A percentile compares a stretch with the other conserved stretches of the same genome.
Evolutionary conservation across 2,113 vertebrate species (phyloP).

Genomic region (Ploceus nigricollis): DNA sequence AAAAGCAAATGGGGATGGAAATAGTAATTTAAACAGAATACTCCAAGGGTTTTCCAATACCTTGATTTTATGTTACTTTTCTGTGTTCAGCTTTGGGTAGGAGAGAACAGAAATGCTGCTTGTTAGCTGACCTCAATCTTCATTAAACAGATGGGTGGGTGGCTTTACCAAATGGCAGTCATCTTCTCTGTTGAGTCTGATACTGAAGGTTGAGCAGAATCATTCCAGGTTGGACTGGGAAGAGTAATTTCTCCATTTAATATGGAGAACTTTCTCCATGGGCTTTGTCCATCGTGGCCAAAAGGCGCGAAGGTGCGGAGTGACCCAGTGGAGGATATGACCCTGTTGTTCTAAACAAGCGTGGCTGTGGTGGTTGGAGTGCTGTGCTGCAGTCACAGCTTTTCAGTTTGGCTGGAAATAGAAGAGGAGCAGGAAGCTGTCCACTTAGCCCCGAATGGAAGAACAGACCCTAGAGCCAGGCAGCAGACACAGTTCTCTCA

Average conservation of each 20-base stretch:
- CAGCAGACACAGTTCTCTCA: background rate
- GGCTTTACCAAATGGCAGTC: background rate
- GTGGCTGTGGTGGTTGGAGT: background rate
- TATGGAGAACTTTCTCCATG: background rate
- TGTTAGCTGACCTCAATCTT: background rate
- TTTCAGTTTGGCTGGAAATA: background rate
- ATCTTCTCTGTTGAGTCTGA: background rate
- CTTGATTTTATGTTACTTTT: background rate
- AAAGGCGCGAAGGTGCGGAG: accelerated
- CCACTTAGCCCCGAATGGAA: background rate
- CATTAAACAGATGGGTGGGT: background rate
- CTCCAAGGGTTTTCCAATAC: background rate
- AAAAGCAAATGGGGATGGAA: background rate
- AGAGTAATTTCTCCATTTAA: background rate
- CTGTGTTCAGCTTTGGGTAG: background rate
- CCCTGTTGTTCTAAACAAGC: background rate
- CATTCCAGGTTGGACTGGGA: background rate
- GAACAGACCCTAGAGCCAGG: background rate
- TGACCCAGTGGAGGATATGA: accelerated
- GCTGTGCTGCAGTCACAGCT: background rate
- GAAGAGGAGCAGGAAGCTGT: background rate
- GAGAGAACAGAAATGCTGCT: background rate
- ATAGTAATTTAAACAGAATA: background rate
- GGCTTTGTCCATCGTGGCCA: accelerated
- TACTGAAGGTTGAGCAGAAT: background rate